These are phyloP conservation scores for Oryzias woworae DNA, from an alignment of 2,113 vertebrate species.

Conservation along the genomic window DNA sequence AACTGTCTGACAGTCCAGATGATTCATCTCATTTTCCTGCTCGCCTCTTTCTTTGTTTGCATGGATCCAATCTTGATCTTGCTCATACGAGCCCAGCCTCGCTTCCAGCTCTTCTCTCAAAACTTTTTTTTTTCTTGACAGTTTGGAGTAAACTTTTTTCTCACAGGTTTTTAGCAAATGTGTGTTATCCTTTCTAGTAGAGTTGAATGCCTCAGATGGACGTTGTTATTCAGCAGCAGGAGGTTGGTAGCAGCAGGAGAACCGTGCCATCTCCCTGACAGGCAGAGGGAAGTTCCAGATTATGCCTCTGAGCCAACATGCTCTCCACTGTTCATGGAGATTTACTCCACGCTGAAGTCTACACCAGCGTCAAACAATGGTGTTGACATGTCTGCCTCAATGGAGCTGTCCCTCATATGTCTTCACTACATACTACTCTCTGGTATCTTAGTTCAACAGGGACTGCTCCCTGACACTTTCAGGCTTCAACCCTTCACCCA, in stretches of 20 bases:
- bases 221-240: constrained; percentile 73
- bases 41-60: constrained; percentile 32
- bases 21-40: constrained; percentile 43
- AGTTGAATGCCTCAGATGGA: constrained; percentile 66
- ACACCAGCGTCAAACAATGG: constrained; percentile 54
- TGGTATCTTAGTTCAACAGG: constrained; percentile 62
- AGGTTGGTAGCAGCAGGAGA: constrained; percentile 70
- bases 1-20: constrained; percentile 27
- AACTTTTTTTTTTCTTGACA: constrained; percentile 22
- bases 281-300: constrained; percentile 63
- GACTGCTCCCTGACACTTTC: constrained; percentile 45
- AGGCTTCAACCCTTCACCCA: constrained; percentile 48
- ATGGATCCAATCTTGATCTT: constrained; percentile 34
- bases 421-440: constrained; percentile 49
- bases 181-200: constrained; percentile 41
- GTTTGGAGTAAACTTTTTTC: constrained; percentile 34
- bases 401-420: constrained; percentile 56
- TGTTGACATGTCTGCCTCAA: constrained; percentile 49
- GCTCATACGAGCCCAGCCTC: constrained; percentile 12
- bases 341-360: constrained; percentile 49
- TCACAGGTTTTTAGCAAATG: too few species aligned
- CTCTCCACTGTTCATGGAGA: constrained; percentile 55
- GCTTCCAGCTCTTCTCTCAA: constrained; percentile 6
- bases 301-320: constrained; percentile 64
- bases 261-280: constrained; percentile 68